phyloP scores from a whole-genome alignment of 2,113 vertebrate genomes.

The Hippoglossus stenolepis region DNA sequence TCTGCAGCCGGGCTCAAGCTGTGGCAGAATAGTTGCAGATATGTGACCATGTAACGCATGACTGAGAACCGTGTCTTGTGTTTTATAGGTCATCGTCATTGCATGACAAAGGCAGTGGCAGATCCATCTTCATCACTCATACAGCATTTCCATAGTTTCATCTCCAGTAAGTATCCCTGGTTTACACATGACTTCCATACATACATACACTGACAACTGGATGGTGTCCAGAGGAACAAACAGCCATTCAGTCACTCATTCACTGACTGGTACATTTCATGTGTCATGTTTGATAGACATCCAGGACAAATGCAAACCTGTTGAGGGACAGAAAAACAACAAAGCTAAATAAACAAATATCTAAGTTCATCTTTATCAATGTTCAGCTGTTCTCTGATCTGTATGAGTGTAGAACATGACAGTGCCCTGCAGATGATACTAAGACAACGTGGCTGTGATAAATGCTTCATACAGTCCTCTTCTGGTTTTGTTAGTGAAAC shows the following conservation, averaged over 20 bases:
- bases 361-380: background rate
- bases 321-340: background rate
- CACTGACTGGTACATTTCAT: constrained; percentile 54
- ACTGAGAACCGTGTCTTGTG: constrained; percentile 91
- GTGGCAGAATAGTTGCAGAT: constrained; percentile 43
- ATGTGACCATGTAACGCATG: constrained; percentile 67
- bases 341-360: background rate
- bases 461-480: background rate
- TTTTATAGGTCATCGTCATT: constrained; percentile 98
- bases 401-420: background rate
- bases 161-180: constrained; percentile 89
- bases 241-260: constrained; percentile 51
- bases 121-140: constrained; percentile 89
- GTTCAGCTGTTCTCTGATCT: background rate
- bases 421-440: background rate
- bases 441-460: background rate
- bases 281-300: constrained; percentile 26
- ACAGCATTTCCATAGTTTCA: constrained; percentile 89
- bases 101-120: constrained; percentile 93
- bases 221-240: background rate
- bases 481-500: background rate
- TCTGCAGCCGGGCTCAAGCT: constrained; percentile 18
- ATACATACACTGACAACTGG: constrained; percentile 9
- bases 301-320: constrained; percentile 25
- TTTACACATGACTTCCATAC: constrained; percentile 51